These are phyloP conservation scores for Carollia perspicillata DNA, from an alignment of 2,113 vertebrate species.

Conservation along the genomic window DNA sequence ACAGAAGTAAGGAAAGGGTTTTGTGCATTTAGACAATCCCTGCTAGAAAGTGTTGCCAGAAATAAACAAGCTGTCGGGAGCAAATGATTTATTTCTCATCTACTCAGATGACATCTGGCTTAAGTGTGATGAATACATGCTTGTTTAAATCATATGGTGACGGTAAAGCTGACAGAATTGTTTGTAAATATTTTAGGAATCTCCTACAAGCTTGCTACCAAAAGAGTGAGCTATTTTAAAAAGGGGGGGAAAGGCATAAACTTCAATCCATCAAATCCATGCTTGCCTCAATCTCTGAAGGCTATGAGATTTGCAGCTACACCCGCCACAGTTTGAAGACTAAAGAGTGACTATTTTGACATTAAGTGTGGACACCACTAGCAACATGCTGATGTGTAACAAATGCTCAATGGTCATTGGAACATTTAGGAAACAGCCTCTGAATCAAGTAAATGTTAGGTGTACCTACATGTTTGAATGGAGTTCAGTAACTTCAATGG, in stretches of 20 bases:
- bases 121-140: conserved; percentile 78
- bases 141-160: conserved; percentile 64
- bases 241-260: background rate
- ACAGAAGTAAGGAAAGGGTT: conserved; percentile 33
- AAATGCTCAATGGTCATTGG: background rate
- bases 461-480: background rate
- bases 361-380: background rate
- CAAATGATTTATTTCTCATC: conserved; percentile 70
- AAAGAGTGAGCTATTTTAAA: conserved; percentile 38
- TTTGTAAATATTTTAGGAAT: conserved; percentile 65
- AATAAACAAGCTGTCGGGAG: conserved; percentile 65
- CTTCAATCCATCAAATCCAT: conserved; percentile 31
- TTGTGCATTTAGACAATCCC: conserved; percentile 45
- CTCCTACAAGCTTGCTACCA: conserved; percentile 48
- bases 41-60: conserved; percentile 57
- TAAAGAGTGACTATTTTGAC: conserved; percentile 16
- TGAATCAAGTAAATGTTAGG: background rate
- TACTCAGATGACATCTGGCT: conserved; percentile 59
- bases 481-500: background rate
- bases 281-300: background rate
- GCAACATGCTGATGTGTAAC: background rate
- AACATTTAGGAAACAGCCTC: background rate
- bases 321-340: background rate
- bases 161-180: conserved; percentile 52
- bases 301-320: background rate